Evolutionary conservation across 1,140 invertebrate genomes (phyloP).

Genomic region (Leucophenga varia): DNA sequence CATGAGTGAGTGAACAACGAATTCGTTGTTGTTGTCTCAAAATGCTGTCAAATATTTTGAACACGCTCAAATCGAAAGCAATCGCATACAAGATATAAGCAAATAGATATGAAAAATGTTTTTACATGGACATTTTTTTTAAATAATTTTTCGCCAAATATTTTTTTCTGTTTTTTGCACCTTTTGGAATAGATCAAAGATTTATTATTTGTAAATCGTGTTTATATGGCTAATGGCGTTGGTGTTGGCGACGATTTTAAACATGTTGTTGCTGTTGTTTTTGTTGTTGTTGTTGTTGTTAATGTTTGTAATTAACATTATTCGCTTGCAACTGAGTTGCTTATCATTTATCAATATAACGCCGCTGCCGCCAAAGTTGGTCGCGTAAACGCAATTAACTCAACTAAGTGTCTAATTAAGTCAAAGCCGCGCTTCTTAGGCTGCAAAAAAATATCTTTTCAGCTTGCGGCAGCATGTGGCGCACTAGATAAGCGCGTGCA

Average conservation of each 20-base stretch:
- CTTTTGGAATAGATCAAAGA: too few species aligned
- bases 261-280: slow-evolving; percentile 10
- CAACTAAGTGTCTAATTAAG: slow-evolving; percentile 49
- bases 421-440: too few species aligned
- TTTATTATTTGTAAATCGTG: too few species aligned
- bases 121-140: slow-evolving; percentile 38
- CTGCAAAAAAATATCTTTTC: too few species aligned
- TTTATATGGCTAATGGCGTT: too few species aligned
- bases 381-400: slow-evolving; percentile 34
- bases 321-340: slow-evolving; percentile 33
- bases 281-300: slow-evolving; percentile 10
- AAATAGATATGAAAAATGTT: too few species aligned
- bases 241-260: too few species aligned
- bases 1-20: neutral
- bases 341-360: slow-evolving; percentile 50
- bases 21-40: slow-evolving; percentile 44
- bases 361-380: too few species aligned
- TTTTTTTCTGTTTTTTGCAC: slow-evolving; percentile 23
- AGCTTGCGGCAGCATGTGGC: too few species aligned
- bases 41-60: slow-evolving; percentile 52
- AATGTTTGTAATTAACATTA: slow-evolving; percentile 40
- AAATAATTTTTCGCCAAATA: slow-evolving; percentile 43
- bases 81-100: too few species aligned
- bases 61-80: slow-evolving; percentile 18
- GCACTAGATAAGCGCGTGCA: slow-evolving; percentile 14